Evolutionary conservation across 2,113 vertebrate species (phyloP).

Genomic region (Ascaphus truei): DNA sequence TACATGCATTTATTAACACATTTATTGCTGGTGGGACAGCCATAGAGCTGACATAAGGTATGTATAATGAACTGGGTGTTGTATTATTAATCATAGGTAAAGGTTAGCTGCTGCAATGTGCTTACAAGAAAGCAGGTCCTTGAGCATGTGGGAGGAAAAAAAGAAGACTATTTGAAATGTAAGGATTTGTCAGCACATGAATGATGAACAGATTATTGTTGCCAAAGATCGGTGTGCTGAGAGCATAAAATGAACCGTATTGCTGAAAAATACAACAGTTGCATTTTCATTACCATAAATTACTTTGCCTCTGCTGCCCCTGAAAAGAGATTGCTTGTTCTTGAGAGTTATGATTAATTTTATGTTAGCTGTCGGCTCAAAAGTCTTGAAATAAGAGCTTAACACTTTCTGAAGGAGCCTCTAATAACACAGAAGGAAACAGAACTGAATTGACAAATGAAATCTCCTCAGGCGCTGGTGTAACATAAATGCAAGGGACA

Average conservation of each 20-base stretch:
- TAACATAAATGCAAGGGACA: slow-evolving; percentile 33
- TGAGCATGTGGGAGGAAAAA: slow-evolving; percentile 24
- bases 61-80: slow-evolving; percentile 5
- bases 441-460: slow-evolving; percentile 37
- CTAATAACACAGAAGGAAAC: slow-evolving; percentile 36
- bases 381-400: slow-evolving; percentile 24
- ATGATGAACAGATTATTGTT: slow-evolving; percentile 38
- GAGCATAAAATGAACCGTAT: slow-evolving; percentile 35
- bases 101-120: background rate
- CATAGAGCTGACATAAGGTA: slow-evolving; percentile 18
- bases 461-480: slow-evolving; percentile 25
- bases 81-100: slow-evolving; percentile 23
- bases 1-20: background rate
- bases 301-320: slow-evolving; percentile 28
- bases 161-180: slow-evolving; percentile 29
- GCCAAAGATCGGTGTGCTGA: slow-evolving; percentile 28
- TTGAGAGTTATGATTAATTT: slow-evolving; percentile 25
- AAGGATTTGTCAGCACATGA: slow-evolving; percentile 36
- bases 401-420: slow-evolving; percentile 32
- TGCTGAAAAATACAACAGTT: slow-evolving; percentile 38
- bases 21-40: too few species aligned
- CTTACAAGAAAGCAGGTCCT: slow-evolving; percentile 24
- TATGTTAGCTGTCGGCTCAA: slow-evolving; percentile 26
- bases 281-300: slow-evolving; percentile 36
- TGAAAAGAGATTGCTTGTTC: slow-evolving; percentile 17